Evolutionary conservation across 2,888 invertebrate species (phyloP).

Genomic region (Acanthopleura granulata): DNA sequence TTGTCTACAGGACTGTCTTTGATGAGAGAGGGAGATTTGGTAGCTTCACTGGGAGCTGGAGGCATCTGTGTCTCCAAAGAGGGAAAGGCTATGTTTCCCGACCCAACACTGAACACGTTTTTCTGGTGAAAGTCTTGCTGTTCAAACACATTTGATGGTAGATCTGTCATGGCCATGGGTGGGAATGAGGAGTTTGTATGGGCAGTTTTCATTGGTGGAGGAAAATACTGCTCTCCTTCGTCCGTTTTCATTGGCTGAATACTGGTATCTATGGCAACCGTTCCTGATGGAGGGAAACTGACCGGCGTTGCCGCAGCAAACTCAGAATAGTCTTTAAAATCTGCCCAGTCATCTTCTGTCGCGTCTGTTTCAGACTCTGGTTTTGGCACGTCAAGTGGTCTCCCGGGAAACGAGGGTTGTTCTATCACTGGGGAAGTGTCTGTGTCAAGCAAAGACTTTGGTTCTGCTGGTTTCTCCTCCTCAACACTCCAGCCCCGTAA

Average conservation of each 20-base stretch:
- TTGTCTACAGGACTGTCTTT: neutral
- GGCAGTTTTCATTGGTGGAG: neutral
- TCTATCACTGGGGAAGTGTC: neutral
- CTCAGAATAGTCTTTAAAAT: slow-evolving; percentile 15
- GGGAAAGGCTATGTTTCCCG: neutral
- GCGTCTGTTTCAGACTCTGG: slow-evolving; percentile 20
- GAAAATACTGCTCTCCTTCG: neutral
- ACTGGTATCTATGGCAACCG: neutral
- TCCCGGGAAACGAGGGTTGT: neutral
- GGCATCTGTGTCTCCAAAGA: neutral
- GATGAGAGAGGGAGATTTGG: neutral
- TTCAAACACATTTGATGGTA: neutral
- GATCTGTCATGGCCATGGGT: neutral
- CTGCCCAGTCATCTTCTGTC: slow-evolving; percentile 42
- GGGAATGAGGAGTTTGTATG: slow-evolving; percentile 1
- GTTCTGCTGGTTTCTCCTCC: slow-evolving; percentile 20
- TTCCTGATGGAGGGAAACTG: neutral
- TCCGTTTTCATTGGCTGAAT: neutral
- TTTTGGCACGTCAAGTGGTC: neutral
- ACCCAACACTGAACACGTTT: neutral
- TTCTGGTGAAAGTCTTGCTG: slow-evolving; percentile 16
- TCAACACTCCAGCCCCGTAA: slow-evolving; percentile 41
- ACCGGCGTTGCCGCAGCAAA: neutral
- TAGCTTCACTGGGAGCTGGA: neutral
- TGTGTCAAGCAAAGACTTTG: neutral